Conservation (phyloP, 2,888 invertebrate species). For the Sceliomorpha sp. region DNA sequence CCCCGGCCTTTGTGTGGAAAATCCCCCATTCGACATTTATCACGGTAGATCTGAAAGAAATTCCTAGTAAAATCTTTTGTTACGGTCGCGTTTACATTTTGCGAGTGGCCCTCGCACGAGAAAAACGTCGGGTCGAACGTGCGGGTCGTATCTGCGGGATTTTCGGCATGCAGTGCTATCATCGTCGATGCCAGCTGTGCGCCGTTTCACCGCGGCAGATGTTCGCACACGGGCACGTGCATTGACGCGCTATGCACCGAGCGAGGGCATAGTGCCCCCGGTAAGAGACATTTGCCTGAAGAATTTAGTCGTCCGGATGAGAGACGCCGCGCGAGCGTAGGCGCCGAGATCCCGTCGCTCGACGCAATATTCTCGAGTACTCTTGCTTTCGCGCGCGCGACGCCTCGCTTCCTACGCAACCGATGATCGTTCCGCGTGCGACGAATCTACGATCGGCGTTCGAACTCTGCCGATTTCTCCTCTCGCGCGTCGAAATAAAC, state of each 20-base stretch:
- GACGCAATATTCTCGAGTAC: slow-evolving; percentile 29
- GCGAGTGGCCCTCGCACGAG: too few species aligned
- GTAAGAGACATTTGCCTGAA: slow-evolving; percentile 26
- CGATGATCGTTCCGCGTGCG: slow-evolving; percentile 13
- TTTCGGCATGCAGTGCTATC: slow-evolving; percentile 38
- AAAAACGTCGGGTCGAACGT: background rate
- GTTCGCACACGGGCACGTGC: slow-evolving; percentile 62
- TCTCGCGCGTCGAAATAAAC: too few species aligned
- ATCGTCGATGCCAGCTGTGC: slow-evolving; percentile 67
- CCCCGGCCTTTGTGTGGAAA: too few species aligned
- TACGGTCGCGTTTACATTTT: too few species aligned
- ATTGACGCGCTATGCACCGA: slow-evolving; percentile 16
- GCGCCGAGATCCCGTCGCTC: slow-evolving; percentile 44
- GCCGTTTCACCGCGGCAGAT: slow-evolving; percentile 71
- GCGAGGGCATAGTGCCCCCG: slow-evolving; percentile 13
- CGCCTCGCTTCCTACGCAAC: slow-evolving; percentile 3
- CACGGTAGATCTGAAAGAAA: too few species aligned
- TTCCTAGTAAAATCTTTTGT: too few species aligned
- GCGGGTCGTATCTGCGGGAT: slow-evolving; percentile 42
- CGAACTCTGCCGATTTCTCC: too few species aligned
- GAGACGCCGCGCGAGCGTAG: slow-evolving; percentile 41
- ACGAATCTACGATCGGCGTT: too few species aligned
- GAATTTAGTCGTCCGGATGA: slow-evolving; percentile 43
- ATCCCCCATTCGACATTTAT: too few species aligned
- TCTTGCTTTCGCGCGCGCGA: slow-evolving; percentile 42